These are phyloP conservation scores for Drosophila cardini DNA, from an alignment of 1,140 invertebrate species.

Conservation along the genomic window DNA sequence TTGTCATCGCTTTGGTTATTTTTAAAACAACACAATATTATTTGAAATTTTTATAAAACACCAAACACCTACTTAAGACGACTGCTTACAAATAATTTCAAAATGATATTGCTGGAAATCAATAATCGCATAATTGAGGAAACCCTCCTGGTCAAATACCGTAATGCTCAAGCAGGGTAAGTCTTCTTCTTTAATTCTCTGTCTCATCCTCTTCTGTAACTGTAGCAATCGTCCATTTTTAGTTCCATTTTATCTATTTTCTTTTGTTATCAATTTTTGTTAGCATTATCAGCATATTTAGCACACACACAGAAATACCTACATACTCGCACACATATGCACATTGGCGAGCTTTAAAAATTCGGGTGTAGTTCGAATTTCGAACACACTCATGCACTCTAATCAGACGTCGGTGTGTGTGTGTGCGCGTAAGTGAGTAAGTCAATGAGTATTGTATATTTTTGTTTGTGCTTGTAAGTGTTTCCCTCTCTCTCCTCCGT, in stretches of 20 bases:
- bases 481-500: background rate
- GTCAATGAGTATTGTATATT: constrained; percentile 6
- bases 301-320: constrained; percentile 24
- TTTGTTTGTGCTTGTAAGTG: background rate
- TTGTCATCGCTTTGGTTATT: constrained; percentile 63
- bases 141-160: constrained; percentile 96
- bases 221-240: constrained; percentile 64
- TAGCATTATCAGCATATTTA: constrained; percentile 58
- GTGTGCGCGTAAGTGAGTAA: constrained; percentile 19
- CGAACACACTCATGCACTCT: constrained; percentile 51
- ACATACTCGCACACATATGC: constrained; percentile 4
- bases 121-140: constrained; percentile 99
- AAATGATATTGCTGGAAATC: constrained; percentile 99
- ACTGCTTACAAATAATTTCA: constrained; percentile 25
- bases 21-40: constrained; percentile 20
- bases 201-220: constrained; percentile 27
- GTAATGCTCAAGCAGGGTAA: constrained; percentile 97
- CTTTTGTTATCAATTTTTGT: constrained; percentile 60
- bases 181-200: constrained; percentile 81
- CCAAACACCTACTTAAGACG: constrained; percentile 26
- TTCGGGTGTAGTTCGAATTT: constrained; percentile 60
- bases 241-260: constrained; percentile 52
- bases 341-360: constrained; percentile 15
- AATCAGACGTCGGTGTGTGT: constrained; percentile 28
- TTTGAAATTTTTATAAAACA: constrained; percentile 25